Conservation (phyloP, 1,140 invertebrate genomes). For the Eubasilissa regina region DNA sequence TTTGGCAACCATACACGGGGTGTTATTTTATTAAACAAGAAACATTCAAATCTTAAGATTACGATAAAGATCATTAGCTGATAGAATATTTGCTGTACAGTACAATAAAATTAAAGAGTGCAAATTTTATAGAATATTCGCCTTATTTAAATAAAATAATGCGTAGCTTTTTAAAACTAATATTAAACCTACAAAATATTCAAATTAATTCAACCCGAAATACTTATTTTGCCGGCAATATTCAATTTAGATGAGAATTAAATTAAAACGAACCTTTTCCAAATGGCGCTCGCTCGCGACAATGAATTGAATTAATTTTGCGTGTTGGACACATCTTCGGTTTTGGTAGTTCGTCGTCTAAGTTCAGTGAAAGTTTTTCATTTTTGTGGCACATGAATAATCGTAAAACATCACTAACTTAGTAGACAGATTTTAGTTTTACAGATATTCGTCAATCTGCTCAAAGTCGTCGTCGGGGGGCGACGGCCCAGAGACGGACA, state of each 20-base stretch:
- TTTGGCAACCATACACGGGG: slow-evolving; percentile 2
- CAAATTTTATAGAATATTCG: neutral
- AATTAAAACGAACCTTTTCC: no score
- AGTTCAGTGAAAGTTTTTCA: neutral
- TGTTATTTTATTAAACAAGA: neutral
- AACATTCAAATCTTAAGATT: neutral
- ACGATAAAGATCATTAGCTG: no score
- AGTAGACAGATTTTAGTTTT: slow-evolving; percentile 45
- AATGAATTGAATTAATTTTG: no score
- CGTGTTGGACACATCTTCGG: no score
- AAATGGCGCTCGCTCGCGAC: no score
- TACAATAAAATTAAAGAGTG: neutral
- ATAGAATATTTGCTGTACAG: neutral
- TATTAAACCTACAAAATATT: no score
- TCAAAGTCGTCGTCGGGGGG: slow-evolving; percentile 79
- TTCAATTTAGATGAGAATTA: no score
- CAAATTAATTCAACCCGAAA: no score
- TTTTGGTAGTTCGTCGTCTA: no score
- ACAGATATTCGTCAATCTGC: slow-evolving; percentile 71
- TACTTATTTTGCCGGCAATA: no score
- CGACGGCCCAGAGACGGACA: slow-evolving; percentile 84
- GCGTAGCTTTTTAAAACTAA: no score
- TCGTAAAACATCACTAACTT: slow-evolving; percentile 55
- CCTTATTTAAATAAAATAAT: neutral
- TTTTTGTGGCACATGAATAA: slow-evolving; percentile 25